Base-by-base conservation (phyloP, 1,140 invertebrate species). In the Euschistus heros region DNA sequence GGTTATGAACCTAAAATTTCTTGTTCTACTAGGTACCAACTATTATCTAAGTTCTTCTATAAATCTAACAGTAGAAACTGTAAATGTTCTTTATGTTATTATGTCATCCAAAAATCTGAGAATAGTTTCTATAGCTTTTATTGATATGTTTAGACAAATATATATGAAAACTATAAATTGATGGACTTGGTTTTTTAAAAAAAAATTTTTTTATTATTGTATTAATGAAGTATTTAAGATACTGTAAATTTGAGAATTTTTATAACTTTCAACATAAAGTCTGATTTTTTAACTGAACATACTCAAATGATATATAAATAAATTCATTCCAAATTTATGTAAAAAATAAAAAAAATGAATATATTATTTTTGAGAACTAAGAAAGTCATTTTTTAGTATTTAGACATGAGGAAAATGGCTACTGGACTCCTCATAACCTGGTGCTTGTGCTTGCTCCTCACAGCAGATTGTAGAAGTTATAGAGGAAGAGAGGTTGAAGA, bases 401-500 rank as follows among this genome's bases (percentile, higher is more conserved):
- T 22, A 20, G 47, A 20, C n/a, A 20, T 22, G n/a, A 5, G 47
- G 47, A 18, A 50, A 22, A 50, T 50, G 47, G 20, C 20, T 2
- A 22, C n/a, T 26, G 54, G 54, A 57, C 18, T 57, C 14, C 24
- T 57, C 0, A 27, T 57, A 2, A 57, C 54, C 6, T 17, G 20
- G 54, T 17, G 54, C 14, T 22, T 22, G 5, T 57, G 54, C 54
- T 17, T 50, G 4, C 54, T 57, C 6, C 24, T 57, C 7, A 22
- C 15, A 22, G 54, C 24, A 15, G 54, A 57, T 24, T 20, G 20
- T 4, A 22, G 54, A 24, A 57, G 24, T 24, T 57, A 57, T 15
- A 57, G 54, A 15, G 54, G 24, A 57, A 50, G 47, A n/a, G 47
- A 50, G n/a, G n/a, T 50, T 18, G 54, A 22, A 27, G 54, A 57